A percentile compares a stretch with the other conserved stretches of the same genome.
Evolutionary conservation across 2,113 vertebrate species (phyloP).

Genomic region (Rhagologus leucostigma): DNA sequence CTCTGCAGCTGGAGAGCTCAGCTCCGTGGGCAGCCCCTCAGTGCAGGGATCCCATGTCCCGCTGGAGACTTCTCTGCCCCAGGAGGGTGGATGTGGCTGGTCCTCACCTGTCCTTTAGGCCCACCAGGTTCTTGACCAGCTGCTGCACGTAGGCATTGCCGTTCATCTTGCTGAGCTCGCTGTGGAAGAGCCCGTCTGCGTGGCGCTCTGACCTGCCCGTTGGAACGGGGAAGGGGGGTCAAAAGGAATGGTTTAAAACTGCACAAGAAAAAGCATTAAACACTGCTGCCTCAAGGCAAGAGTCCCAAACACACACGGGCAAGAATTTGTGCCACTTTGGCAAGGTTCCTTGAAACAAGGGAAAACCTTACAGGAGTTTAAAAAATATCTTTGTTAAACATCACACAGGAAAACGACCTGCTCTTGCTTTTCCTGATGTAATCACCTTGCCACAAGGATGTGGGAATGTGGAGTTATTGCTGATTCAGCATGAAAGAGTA

Average conservation of each 20-base stretch:
- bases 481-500: background rate
- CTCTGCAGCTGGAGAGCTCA: background rate
- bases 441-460: background rate
- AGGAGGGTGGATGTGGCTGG: background rate
- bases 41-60: background rate
- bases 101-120: slow-evolving; percentile 54
- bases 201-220: slow-evolving; percentile 50
- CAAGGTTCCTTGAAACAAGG: background rate
- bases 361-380: background rate
- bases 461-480: background rate
- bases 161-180: slow-evolving; percentile 72
- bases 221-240: too few species aligned
- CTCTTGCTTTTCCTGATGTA: background rate
- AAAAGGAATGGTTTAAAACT: background rate
- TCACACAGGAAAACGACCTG: background rate
- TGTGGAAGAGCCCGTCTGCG: slow-evolving; percentile 71
- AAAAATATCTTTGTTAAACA: background rate
- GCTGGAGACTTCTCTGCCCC: background rate
- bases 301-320: background rate
- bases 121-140: slow-evolving; percentile 57
- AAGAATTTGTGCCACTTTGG: background rate
- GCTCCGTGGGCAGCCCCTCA: background rate
- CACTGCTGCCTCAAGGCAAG: background rate
- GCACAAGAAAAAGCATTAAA: background rate
- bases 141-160: slow-evolving; percentile 52